phyloP scores from a whole-genome alignment of 2,797 vertebrate species.

The Channa striata region DNA sequence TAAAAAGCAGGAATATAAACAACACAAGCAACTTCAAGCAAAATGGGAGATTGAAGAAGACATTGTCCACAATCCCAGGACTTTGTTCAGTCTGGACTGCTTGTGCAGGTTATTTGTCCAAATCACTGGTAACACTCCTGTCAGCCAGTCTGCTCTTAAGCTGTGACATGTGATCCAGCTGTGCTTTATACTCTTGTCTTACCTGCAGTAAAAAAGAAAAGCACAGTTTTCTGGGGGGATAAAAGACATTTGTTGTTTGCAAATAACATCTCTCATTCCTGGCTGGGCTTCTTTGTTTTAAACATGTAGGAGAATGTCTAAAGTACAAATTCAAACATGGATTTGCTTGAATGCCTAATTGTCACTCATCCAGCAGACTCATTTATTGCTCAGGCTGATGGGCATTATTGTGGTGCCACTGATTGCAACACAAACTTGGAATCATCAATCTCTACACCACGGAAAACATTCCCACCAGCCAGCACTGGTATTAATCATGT shows the following conservation, averaged over 20 bases:
- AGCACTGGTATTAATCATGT: background rate
- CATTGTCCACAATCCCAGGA: background rate
- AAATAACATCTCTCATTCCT: background rate
- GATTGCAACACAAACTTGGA: no score
- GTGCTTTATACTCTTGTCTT: slow-evolving; percentile 59
- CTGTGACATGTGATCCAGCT: slow-evolving; percentile 54
- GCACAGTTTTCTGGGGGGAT: no score
- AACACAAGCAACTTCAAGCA: background rate
- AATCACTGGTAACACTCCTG: background rate
- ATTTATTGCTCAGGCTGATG: no score
- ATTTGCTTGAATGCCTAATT: background rate
- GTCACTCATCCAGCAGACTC: no score
- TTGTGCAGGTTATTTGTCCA: background rate
- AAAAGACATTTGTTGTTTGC: background rate
- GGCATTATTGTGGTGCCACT: no score
- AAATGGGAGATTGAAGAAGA: background rate
- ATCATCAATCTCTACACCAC: no score
- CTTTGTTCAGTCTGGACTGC: background rate
- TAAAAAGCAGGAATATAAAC: background rate
- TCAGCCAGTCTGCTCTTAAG: slow-evolving; percentile 53
- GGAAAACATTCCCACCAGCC: no score
- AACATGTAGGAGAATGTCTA: background rate
- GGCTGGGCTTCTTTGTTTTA: background rate
- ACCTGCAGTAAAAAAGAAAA: no score
- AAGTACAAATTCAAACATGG: slow-evolving; percentile 1